Base-by-base conservation (phyloP, 2,797 vertebrate genomes). In the Alosa sapidissima region DNA sequence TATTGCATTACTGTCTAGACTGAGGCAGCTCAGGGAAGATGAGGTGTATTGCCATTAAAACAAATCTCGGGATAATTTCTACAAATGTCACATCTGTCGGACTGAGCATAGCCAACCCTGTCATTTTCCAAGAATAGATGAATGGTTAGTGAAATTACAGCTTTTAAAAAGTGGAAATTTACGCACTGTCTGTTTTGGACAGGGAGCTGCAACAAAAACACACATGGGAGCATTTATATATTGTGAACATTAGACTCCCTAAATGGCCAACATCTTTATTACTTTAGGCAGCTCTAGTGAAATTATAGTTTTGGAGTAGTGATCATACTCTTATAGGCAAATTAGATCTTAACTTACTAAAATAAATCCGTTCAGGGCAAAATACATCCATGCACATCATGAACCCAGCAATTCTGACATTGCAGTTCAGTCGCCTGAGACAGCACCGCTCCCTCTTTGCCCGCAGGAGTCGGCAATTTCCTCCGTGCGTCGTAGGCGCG, bases 51-150 rank as follows among this genome's bases (percentile, higher is more conserved):
- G 9, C 72, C 72, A 78, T 78, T 78, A 78, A 78, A 75, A 62
- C 9, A 68, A 68, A 68, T 75, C 68, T 41, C 36, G 68, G 68
- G 68, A 91, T 88, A 93, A 94, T 93, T 89, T 93, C 93, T 93
- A 88, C 89, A 93, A 92, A 94, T 94, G 92, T 78, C 72, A 78
- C 91, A 87, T 90, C 85, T 88, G 88, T 54, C 84, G 81, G 81
- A 91, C 90, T 89, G 91, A 87, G 88, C 87, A 91, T 87, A 90
- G 89, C 87, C 92, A 93, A 93, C 92, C 94, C 95, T 96, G 94
- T 95, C 92, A 96, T 96, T 96, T 96, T 91, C 93, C 93, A 92
- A 91, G 92, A 95, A 96, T 96, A 95, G 94, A 94, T 89, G 86
- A 87, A 89, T 82, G 83, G 65, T 84, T 89, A 82, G 92, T 93